Evolutionary conservation across 2,888 invertebrate species (phyloP), one percentile per base, ranked within the genome.

Genomic region (Cyclophora punctaria): DNA sequence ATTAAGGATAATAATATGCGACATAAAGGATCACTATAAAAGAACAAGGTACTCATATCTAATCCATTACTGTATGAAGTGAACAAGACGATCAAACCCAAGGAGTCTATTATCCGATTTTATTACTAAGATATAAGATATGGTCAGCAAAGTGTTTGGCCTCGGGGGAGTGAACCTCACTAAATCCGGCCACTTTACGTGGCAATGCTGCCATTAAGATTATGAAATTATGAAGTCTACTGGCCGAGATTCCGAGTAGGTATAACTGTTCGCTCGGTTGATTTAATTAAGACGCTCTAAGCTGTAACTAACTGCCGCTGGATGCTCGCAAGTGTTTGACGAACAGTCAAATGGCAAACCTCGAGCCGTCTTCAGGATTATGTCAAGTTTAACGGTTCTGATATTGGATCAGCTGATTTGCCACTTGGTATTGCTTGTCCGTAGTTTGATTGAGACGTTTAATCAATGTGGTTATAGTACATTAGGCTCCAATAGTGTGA

Each of bases 221-320:
- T 85, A 84, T 80, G 81, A 83, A 84, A 83, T 85, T 83, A 85
- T 83, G 83, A 83, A 80, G 73, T 70, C 81, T 73, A 75, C 74
- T 74, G 63, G 66, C 71, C 53, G 77, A 77, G 84, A 83, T 83
- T 83, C 79, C 77, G 77, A 66, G 65, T 58, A 62, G 63, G 62
- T 57, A 67, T 65, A 66, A 44, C 44, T 44, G 64, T 73, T 67
- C 69, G 67, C 63, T 66, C 45, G 53, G 49, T 56, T 75, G 73
- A 78, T 75, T 76, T 72, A 73, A 73, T 73, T 68, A 64, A 41
- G 57, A 60, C 61, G 50, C 57, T 51, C 52, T 57, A 52, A 60
- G 59, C 58, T 56, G 55, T 59, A 57, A 57, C 51, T 41, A 52
- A 60, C 51, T 55, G 42, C 51, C 50, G 53, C 52, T 59, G 57